Conservation (phyloP, 2,797 vertebrate species). For the Cichlasoma orientale region DNA sequence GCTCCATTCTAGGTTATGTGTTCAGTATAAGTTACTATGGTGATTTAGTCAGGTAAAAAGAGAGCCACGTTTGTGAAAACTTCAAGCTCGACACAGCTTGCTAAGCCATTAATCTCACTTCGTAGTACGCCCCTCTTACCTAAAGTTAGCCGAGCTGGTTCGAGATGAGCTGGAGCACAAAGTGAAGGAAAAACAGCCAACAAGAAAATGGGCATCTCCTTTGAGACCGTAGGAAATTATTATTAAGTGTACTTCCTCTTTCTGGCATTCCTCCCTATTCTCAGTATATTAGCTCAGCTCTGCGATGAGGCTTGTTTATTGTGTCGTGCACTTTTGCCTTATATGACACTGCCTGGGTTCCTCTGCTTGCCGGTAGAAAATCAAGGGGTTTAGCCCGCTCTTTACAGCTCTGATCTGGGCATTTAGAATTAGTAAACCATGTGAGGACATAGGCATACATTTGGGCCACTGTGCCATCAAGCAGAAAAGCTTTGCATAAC, state of each 20-base stretch:
- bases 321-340: not conserved
- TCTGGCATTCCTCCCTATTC: not conserved
- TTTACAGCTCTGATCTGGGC: slow-evolving; percentile 21
- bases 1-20: no score
- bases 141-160: no score
- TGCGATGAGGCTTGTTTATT: slow-evolving; percentile 18
- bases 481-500: slow-evolving; percentile 13
- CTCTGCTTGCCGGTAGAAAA: not conserved
- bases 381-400: not conserved
- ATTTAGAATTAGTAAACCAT: not conserved
- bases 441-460: not conserved
- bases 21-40: no score
- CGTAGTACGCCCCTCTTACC: no score
- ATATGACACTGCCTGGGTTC: not conserved
- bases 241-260: not conserved
- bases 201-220: not conserved
- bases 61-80: no score
- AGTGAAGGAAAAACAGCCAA: not conserved
- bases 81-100: no score
- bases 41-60: no score
- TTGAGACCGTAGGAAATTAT: not conserved
- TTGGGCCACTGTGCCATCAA: not conserved
- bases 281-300: slow-evolving; percentile 1
- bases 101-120: no score
- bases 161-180: not conserved